These are phyloP conservation scores for Macropis europaea DNA, from an alignment of 2,888 invertebrate genomes.

Conservation along the genomic window DNA sequence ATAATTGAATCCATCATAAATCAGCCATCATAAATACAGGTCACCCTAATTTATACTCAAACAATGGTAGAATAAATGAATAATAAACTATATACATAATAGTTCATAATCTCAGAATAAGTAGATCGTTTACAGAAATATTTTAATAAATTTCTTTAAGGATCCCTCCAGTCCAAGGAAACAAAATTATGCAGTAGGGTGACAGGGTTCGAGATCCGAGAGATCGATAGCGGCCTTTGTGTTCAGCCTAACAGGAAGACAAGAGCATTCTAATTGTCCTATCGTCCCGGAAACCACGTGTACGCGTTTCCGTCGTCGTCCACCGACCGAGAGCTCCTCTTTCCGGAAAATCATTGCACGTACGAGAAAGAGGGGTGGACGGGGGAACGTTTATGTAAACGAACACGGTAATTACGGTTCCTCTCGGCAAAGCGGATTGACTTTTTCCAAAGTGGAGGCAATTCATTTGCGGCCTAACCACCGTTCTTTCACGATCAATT, in stretches of 20 bases:
- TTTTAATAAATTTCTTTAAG: no score
- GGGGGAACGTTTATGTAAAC: neutral
- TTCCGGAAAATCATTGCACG: neutral
- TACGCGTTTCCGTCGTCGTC: slow-evolving; percentile 3
- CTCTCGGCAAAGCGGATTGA: neutral
- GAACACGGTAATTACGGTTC: neutral
- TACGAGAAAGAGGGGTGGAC: neutral
- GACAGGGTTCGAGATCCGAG: slow-evolving; percentile 24
- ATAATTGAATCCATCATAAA: no score
- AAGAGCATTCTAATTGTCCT: slow-evolving; percentile 33
- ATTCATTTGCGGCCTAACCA: slow-evolving; percentile 11
- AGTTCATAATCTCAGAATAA: no score
- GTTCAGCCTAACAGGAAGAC: neutral
- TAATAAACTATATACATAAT: no score
- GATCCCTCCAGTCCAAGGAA: no score
- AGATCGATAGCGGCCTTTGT: slow-evolving; percentile 29
- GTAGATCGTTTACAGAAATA: no score
- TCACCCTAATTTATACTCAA: no score
- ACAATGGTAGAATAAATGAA: no score
- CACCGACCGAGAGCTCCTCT: no score
- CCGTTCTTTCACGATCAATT: slow-evolving; percentile 16
- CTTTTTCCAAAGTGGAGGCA: neutral
- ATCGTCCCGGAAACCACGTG: slow-evolving; percentile 18
- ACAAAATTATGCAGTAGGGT: slow-evolving; percentile 9
- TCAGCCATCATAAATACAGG: no score